Conservation (phyloP, 2,888 invertebrate species). For the Lymantria dispar region DNA sequence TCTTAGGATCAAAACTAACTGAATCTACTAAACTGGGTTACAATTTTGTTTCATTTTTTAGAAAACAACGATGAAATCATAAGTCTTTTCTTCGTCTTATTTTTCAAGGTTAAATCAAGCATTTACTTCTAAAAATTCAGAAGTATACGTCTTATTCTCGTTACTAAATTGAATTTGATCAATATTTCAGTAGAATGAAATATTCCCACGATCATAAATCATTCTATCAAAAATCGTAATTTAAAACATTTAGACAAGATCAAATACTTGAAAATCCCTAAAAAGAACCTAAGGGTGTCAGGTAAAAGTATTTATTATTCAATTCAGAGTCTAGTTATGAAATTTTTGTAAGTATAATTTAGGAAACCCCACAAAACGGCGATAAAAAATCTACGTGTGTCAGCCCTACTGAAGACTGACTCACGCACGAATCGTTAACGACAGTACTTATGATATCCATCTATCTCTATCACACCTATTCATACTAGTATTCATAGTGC, state of each 20-base stretch:
- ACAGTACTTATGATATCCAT: constrained; percentile 27
- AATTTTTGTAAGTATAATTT: constrained; percentile 25
- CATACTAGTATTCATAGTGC: constrained; percentile 20
- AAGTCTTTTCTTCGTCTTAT: too few species aligned
- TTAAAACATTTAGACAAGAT: neutral
- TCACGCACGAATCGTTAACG: constrained; percentile 25
- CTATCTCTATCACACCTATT: constrained; percentile 42
- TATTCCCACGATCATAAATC: too few species aligned
- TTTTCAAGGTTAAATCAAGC: too few species aligned
- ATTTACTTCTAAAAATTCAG: too few species aligned
- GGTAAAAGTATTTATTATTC: constrained; percentile 24
- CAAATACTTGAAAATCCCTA: constrained; percentile 5
- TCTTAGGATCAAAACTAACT: too few species aligned
- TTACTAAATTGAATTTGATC: too few species aligned
- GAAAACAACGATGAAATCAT: too few species aligned
- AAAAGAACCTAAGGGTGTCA: constrained; percentile 13
- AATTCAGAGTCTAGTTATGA: constrained; percentile 11
- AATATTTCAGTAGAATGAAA: too few species aligned
- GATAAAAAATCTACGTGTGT: constrained; percentile 14
- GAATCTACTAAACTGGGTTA: too few species aligned
- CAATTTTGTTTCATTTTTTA: too few species aligned
- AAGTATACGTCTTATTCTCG: too few species aligned
- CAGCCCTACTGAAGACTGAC: constrained; percentile 32
- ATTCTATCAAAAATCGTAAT: too few species aligned
- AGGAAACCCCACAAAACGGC: constrained; percentile 9